Evolutionary conservation across 2,797 vertebrate genomes (phyloP), one percentile per base, ranked within the genome.

Genomic region (Sebastes itinus): DNA sequence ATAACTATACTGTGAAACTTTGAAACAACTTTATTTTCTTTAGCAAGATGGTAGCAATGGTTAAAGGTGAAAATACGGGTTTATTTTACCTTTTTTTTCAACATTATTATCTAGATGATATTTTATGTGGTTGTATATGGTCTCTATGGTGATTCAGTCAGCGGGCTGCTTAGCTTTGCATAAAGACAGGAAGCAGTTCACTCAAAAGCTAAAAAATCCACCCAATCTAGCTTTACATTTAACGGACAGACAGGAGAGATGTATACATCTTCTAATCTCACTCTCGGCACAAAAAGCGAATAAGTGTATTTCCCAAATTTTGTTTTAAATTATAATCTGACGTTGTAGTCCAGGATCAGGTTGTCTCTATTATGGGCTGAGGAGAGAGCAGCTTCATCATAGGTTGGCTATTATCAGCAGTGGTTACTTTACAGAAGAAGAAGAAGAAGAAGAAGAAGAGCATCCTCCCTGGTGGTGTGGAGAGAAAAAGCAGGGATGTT

Each of bases 11-110:
- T 83, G 54, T 78, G 77, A 54, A 38, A 38, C 13, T 38, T 4
- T 33, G 9, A 12, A 72, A 67, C 70, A 46, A 42, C 4, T 56
- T 3, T 35, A 35, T 33, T 28, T 78, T 80, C 55, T 58, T 64
- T 42, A 60, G 25, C 33, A 68, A 42, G 25, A 63, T 33, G 46
- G 18, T 33, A 66, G 60, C 68, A 27, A 25, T 22, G 42, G 5
- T 42, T 63, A 27, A 30, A 38, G 20, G 13, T 72, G 52, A 35
- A 80, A 64, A 61, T 20, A 18, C 49, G 20, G 60, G 18, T 64
- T 54, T 54, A 32, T 30, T 23, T 28, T 0, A n/a, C 4, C 1
- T 18, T 23, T 23, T 25, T 46, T 66, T 11, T n/a, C 1, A 25
- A 23, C 7, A 61, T 54, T 12, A 22, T 65, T 54, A 7, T 66